phyloP scores from a whole-genome alignment of 2,113 vertebrate genomes.

The Thinocorus orbignyianus region DNA sequence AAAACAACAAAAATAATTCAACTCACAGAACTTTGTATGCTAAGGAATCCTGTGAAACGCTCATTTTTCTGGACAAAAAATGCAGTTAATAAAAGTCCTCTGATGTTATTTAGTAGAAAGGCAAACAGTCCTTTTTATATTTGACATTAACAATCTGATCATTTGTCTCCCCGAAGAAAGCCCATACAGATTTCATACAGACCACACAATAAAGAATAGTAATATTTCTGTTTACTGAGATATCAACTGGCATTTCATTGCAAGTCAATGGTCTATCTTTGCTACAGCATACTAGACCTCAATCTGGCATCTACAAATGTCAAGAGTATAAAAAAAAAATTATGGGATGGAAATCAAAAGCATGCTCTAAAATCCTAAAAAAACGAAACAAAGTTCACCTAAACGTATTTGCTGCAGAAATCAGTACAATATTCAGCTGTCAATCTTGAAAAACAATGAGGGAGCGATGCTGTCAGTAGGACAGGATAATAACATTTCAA shows the following conservation, averaged over 20 bases:
- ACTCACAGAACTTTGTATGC: background rate
- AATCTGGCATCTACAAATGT: slow-evolving; percentile 93
- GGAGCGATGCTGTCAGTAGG: slow-evolving; percentile 73
- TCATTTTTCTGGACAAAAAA: slow-evolving; percentile 25
- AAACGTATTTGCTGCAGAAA: slow-evolving; percentile 78
- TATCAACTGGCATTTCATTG: slow-evolving; percentile 88
- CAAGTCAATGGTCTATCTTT: slow-evolving; percentile 82
- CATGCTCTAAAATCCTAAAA: slow-evolving; percentile 68
- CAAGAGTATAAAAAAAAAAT: slow-evolving; percentile 76
- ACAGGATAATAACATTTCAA: slow-evolving; percentile 84
- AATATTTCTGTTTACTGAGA: slow-evolving; percentile 92
- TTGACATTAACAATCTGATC: slow-evolving; percentile 92
- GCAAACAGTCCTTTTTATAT: slow-evolving; percentile 77
- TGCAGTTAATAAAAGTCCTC: slow-evolving; percentile 61
- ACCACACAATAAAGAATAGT: slow-evolving; percentile 87
- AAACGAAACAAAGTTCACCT: slow-evolving; percentile 77
- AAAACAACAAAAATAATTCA: background rate
- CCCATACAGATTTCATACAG: slow-evolving; percentile 80
- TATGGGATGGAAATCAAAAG: slow-evolving; percentile 71
- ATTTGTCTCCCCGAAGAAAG: slow-evolving; percentile 85
- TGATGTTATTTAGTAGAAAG: slow-evolving; percentile 69
- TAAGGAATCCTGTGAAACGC: background rate
- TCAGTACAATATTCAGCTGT: slow-evolving; percentile 82
- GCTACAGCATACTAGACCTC: slow-evolving; percentile 83
- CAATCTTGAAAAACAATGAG: slow-evolving; percentile 78